Conservation (phyloP, 2,113 vertebrate genomes). For the Neodontobutis hainanensis region DNA sequence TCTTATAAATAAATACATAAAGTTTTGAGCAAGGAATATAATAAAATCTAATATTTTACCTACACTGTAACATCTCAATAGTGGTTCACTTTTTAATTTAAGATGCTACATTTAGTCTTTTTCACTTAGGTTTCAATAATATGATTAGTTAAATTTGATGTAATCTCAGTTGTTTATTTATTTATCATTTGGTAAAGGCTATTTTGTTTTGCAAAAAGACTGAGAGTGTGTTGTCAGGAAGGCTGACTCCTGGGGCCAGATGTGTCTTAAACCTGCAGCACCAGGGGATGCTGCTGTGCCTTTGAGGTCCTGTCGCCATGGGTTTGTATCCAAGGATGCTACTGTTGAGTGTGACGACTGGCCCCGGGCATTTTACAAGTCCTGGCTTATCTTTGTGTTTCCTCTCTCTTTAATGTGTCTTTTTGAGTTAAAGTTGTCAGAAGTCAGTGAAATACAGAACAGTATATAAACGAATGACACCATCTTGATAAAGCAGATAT, state of each 20-base stretch:
- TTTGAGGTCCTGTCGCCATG: conserved; percentile 71
- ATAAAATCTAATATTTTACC: too few relatives aligned
- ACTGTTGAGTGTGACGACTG: conserved; percentile 47
- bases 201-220: not conserved
- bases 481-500: too few relatives aligned
- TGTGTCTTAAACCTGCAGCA: conserved; percentile 61
- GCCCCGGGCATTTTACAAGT: conserved; percentile 49
- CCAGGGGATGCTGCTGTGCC: conserved; percentile 60
- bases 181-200: not conserved
- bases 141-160: too few relatives aligned
- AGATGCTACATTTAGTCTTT: too few relatives aligned
- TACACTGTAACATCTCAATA: too few relatives aligned
- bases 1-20: too few relatives aligned
- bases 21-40: too few relatives aligned
- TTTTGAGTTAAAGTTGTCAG: not conserved
- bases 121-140: too few relatives aligned
- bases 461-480: too few relatives aligned
- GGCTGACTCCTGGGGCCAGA: conserved; percentile 52
- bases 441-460: not conserved
- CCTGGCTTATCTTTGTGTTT: conserved; percentile 31
- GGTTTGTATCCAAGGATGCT: conserved; percentile 77
- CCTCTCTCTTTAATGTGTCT: conserved; percentile 1
- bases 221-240: conserved; percentile 54
- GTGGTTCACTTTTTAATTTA: too few relatives aligned
- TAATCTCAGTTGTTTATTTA: not conserved